These are phyloP conservation scores for Corythaixoides concolor DNA, from an alignment of 2,113 vertebrate species.

Conservation along the genomic window DNA sequence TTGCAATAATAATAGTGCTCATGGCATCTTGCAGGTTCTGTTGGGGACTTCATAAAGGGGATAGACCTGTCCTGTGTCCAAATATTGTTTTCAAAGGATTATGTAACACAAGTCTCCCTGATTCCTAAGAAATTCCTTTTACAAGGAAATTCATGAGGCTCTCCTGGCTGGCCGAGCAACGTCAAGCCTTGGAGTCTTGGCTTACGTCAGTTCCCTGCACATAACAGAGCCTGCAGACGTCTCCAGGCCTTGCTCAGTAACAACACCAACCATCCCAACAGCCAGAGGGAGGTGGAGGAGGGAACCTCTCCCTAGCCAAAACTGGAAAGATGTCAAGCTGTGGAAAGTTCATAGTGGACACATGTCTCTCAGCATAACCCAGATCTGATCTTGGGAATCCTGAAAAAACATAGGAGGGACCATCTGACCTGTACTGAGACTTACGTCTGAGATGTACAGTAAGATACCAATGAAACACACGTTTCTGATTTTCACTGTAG, in stretches of 20 bases:
- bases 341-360: neutral
- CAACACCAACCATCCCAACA: neutral
- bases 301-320: neutral
- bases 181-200: neutral
- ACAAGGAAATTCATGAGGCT: constrained; percentile 25
- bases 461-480: neutral
- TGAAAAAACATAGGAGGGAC: neutral
- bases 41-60: neutral
- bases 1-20: neutral
- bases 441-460: neutral
- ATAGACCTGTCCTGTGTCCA: constrained; percentile 46
- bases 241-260: neutral
- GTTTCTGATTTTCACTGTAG: constrained; percentile 21
- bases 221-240: neutral
- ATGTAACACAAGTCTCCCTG: constrained; percentile 14
- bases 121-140: constrained; percentile 56
- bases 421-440: neutral
- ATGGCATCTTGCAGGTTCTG: neutral
- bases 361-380: neutral
- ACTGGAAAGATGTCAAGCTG: neutral
- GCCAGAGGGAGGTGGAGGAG: neutral
- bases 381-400: neutral
- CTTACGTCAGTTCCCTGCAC: neutral
- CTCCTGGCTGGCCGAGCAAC: neutral
- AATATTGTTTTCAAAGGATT: constrained; percentile 11